phyloP scores from a whole-genome alignment of 2,113 vertebrate species.

The Pseudopodoces humilis region DNA sequence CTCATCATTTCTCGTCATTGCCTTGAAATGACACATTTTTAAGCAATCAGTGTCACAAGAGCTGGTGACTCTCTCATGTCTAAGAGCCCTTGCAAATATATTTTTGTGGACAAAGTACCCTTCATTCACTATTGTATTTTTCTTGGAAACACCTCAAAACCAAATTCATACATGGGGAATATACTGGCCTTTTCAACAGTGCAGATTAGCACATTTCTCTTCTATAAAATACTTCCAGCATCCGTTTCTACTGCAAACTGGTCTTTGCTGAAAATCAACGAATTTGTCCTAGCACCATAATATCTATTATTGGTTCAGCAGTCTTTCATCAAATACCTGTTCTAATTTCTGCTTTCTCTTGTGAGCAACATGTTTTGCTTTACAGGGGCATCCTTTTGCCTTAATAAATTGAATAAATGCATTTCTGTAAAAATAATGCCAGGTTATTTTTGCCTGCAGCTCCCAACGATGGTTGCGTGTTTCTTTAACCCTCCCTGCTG shows the following conservation, averaged over 20 bases:
- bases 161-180: background rate
- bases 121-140: conserved; percentile 36
- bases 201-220: background rate
- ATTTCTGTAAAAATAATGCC: background rate
- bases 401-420: background rate
- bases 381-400: background rate
- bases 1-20: background rate
- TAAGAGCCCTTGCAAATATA: conserved; percentile 2
- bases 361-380: background rate
- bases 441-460: background rate
- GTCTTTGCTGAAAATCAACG: background rate
- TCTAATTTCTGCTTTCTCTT: background rate
- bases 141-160: background rate
- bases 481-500: background rate
- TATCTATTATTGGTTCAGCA: background rate
- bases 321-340: fast-evolving
- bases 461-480: background rate
- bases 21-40: conserved; percentile 20
- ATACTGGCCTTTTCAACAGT: background rate
- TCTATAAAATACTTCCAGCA: background rate
- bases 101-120: background rate
- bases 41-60: conserved; percentile 15
- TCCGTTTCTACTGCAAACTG: background rate
- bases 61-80: conserved; percentile 1
- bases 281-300: background rate